phyloP scores from a whole-genome alignment of 1,140 invertebrate species.

The Drosophila ficusphila region DNA sequence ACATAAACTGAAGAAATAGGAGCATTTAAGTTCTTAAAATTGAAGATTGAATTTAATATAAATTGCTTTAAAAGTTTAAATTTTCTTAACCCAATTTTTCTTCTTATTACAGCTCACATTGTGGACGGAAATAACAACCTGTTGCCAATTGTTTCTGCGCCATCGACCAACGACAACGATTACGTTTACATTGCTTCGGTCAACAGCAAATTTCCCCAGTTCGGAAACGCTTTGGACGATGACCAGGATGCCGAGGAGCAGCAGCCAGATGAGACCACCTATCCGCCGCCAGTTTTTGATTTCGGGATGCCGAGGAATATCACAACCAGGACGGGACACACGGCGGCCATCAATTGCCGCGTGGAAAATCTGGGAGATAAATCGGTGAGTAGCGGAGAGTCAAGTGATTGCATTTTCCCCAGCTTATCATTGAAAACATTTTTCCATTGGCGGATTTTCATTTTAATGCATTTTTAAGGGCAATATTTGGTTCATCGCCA shows the following conservation, averaged over 20 bases:
- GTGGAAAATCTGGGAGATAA: slow-evolving; percentile 93
- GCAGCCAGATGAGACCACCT: slow-evolving; percentile 55
- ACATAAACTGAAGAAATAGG: no score
- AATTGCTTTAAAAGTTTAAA: not conserved
- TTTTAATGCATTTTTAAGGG: slow-evolving; percentile 66
- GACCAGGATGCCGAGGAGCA: slow-evolving; percentile 48
- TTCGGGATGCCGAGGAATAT: slow-evolving; percentile 91
- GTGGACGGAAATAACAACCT: slow-evolving; percentile 53
- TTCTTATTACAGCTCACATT: slow-evolving; percentile 37
- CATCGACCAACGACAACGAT: slow-evolving; percentile 40
- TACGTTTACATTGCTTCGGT: slow-evolving; percentile 73
- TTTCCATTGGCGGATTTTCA: slow-evolving; percentile 2
- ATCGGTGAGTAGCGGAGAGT: slow-evolving; percentile 89
- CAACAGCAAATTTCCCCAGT: slow-evolving; percentile 56
- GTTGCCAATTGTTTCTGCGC: slow-evolving; percentile 59
- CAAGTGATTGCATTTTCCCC: slow-evolving; percentile 34
- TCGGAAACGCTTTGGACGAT: slow-evolving; percentile 59
- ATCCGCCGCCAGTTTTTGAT: slow-evolving; percentile 89
- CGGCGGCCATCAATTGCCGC: slow-evolving; percentile 92
- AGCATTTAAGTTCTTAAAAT: no score
- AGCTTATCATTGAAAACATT: slow-evolving; percentile 49
- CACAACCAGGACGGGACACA: slow-evolving; percentile 92
- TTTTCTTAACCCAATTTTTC: not conserved
- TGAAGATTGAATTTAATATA: not conserved
- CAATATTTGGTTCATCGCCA: slow-evolving; percentile 69